phyloP scores from a whole-genome alignment of 1,140 invertebrate genomes.

The Trinorchestia longiramus region DNA sequence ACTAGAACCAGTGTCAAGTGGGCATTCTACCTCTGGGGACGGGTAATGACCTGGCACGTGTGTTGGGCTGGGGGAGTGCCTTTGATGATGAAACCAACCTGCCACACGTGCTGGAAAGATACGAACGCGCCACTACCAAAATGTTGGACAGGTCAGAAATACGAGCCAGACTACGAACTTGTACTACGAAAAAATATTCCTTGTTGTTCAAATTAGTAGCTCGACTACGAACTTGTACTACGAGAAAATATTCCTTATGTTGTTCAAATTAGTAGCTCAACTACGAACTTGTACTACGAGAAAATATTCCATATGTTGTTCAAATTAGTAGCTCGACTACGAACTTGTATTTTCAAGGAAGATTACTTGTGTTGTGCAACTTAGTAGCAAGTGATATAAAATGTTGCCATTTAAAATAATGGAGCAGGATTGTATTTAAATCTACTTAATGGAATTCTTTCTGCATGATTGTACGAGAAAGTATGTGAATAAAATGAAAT shows the following conservation, averaged over 20 bases:
- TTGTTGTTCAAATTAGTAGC: not conserved
- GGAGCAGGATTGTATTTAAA: too few species aligned
- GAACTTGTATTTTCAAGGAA: not conserved
- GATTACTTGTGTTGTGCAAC: too few species aligned
- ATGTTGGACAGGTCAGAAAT: conserved; percentile 86
- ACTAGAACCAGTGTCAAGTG: conserved; percentile 88
- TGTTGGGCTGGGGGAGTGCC: conserved; percentile 94
- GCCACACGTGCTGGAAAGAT: conserved; percentile 89
- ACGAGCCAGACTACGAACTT: not conserved
- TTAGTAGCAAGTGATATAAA: too few species aligned
- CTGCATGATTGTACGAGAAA: too few species aligned
- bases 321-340: not conserved
- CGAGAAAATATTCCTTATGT: not conserved
- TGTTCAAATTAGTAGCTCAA: not conserved
- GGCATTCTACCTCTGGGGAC: conserved; percentile 94
- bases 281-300: not conserved
- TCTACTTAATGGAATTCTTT: too few species aligned
- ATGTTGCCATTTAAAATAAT: too few species aligned
- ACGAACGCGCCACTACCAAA: conserved; percentile 94
- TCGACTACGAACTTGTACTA: not conserved
- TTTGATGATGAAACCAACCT: conserved; percentile 96
- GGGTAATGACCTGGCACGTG: conserved; percentile 93
- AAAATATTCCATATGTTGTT: not conserved
- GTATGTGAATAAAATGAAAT: too few species aligned
- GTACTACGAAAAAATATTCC: not conserved